phyloP scores from a whole-genome alignment of 2,888 invertebrate genomes.

The Fragum sueziense region DNA sequence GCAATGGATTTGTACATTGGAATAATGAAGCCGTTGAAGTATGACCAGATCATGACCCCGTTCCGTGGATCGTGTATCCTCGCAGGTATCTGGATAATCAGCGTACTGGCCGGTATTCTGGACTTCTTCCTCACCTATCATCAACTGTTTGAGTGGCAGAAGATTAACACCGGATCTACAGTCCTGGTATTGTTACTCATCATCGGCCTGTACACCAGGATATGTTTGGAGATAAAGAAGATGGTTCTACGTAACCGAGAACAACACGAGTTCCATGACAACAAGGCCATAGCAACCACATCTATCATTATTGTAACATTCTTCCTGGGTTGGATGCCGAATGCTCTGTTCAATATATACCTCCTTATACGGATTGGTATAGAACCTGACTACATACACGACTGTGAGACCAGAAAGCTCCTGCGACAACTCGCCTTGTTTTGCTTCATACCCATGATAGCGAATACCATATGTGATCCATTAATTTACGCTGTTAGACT shows the following conservation, averaged over 20 bases:
- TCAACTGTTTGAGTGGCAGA: constrained; percentile 71
- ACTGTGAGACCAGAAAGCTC: constrained; percentile 6
- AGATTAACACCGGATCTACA: constrained; percentile 65
- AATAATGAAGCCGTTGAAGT: constrained; percentile 69
- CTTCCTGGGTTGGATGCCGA: constrained; percentile 72
- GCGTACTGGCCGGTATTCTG: constrained; percentile 63
- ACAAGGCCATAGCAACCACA: constrained; percentile 73
- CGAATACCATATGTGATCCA: constrained; percentile 72
- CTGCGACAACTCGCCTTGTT: constrained; percentile 49
- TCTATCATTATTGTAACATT: constrained; percentile 74
- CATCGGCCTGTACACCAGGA: constrained; percentile 67
- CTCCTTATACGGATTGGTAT: constrained; percentile 26
- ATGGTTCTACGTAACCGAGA: constrained; percentile 46
- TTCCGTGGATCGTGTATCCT: constrained; percentile 64
- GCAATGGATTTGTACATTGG: constrained; percentile 73
- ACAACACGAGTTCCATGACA: constrained; percentile 64
- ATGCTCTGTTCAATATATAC: constrained; percentile 67
- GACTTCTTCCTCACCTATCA: constrained; percentile 57
- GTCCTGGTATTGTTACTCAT: constrained; percentile 72
- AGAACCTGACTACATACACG: neutral
- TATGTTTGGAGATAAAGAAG: constrained; percentile 65
- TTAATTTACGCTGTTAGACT: constrained; percentile 73
- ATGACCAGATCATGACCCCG: constrained; percentile 62
- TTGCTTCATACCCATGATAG: constrained; percentile 61
- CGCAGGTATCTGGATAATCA: constrained; percentile 67